Percentiles rank a stretch among this genome's conserved stretches.
These are phyloP conservation scores for Holothuria leucospilota DNA, from an alignment of 53 echinoderm and acorn worm genomes.

Conservation along the genomic window DNA sequence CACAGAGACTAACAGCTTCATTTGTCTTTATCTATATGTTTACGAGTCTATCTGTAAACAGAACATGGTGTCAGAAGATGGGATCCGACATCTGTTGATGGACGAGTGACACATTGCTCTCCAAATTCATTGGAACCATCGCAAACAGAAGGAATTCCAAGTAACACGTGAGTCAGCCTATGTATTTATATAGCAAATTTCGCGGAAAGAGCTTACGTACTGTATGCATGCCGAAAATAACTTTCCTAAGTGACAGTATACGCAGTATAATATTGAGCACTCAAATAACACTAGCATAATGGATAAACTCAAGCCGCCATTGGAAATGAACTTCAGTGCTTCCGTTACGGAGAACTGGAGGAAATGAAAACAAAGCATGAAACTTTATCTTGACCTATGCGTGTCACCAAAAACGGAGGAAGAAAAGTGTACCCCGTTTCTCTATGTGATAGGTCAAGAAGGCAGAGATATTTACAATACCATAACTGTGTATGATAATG, in stretches of 20 bases:
- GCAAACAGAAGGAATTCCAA: conserved; percentile 2
- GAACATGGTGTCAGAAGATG: conserved; percentile 14
- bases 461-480: conserved; percentile 34
- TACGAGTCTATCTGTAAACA: not conserved
- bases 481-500: not conserved
- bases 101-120: not conserved
- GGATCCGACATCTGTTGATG: not conserved
- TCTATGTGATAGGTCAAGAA: conserved; percentile 38
- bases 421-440: conserved; percentile 2
- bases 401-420: not conserved
- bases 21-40: too few species aligned
- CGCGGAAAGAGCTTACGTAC: not conserved
- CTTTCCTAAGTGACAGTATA: too few species aligned
- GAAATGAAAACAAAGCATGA: conserved; percentile 35
- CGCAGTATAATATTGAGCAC: not conserved
- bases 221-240: not conserved
- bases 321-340: conserved; percentile 20
- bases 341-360: conserved; percentile 2
- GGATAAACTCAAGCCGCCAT: conserved; percentile 3
- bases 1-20: too few species aligned
- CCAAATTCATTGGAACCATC: not conserved
- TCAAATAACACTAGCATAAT: not conserved
- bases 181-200: not conserved
- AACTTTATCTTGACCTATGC: conserved; percentile 10
- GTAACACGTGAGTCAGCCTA: not conserved